Evolutionary conservation across 2,797 vertebrate species (phyloP).

Genomic region (Hippocampus kuda): DNA sequence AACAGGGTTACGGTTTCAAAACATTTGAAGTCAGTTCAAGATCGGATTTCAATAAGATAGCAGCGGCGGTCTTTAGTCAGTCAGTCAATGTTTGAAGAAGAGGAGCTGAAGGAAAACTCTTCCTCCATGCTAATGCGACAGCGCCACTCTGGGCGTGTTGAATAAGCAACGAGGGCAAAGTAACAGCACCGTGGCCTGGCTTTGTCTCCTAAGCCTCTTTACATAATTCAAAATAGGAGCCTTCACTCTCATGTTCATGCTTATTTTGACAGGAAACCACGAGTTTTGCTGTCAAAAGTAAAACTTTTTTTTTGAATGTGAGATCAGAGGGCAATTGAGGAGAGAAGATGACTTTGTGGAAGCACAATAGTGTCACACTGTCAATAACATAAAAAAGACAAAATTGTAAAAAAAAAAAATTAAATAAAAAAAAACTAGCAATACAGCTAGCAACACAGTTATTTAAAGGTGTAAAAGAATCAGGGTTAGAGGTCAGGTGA

Average conservation of each 20-base stretch:
- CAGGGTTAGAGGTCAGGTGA: no score
- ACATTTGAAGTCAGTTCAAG: background rate
- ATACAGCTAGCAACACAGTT: background rate
- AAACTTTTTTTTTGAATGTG: background rate
- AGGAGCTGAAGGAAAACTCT: background rate
- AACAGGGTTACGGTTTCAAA: background rate
- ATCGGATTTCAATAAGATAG: background rate
- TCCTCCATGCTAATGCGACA: background rate
- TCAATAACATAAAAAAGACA: background rate
- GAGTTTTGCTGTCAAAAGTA: background rate
- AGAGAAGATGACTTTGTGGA: background rate
- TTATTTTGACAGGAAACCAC: background rate
- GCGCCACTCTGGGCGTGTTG: background rate
- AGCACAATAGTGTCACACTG: background rate
- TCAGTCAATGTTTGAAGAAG: background rate
- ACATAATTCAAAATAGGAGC: background rate
- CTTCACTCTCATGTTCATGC: background rate
- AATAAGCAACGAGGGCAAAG: conserved; percentile 5
- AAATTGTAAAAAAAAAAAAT: background rate
- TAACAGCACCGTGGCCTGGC: background rate
- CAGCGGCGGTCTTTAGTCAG: background rate
- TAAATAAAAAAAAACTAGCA: no score
- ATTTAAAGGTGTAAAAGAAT: background rate
- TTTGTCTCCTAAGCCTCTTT: conserved; percentile 2
- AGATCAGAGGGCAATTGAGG: background rate